A percentile compares a stretch with the other conserved stretches of the same genome.
Evolutionary conservation across 2,888 invertebrate species (phyloP).

Genomic region (Pelosia muscerda): DNA sequence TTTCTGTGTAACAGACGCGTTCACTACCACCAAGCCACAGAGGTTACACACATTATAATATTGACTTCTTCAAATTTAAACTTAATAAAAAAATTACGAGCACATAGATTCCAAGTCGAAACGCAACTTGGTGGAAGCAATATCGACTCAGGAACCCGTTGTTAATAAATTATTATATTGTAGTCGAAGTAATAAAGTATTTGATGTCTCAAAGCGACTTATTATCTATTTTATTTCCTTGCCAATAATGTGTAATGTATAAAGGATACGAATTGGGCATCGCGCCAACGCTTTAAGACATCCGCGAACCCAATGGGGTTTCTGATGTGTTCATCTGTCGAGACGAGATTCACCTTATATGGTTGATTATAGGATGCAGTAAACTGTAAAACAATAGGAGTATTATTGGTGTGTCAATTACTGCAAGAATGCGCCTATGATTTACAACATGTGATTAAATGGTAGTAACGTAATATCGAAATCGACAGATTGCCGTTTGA

Average conservation of each 20-base stretch:
- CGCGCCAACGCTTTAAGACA: conserved; percentile 43
- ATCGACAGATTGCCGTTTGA: not conserved
- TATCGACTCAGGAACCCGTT: conserved; percentile 3
- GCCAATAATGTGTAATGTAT: conserved; percentile 50
- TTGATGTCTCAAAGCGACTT: conserved; percentile 27
- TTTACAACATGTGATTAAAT: conserved; percentile 12
- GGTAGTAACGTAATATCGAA: not conserved
- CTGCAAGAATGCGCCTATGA: conserved; percentile 3
- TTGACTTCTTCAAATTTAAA: not conserved
- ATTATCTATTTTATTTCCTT: conserved; percentile 52
- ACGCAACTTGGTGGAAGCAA: not conserved
- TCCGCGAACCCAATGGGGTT: conserved; percentile 44
- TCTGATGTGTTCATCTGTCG: conserved; percentile 34
- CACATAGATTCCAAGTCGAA: not conserved
- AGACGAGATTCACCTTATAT: conserved; percentile 17
- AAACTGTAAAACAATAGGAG: not conserved
- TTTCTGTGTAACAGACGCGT: no score
- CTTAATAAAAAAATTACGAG: not conserved
- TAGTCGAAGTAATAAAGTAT: conserved; percentile 18
- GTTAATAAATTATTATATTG: conserved; percentile 15
- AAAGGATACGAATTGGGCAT: conserved; percentile 42
- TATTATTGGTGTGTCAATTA: not conserved
- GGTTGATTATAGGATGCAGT: conserved; percentile 10
- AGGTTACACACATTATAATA: not conserved
- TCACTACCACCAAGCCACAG: no score